Conservation (phyloP, 2,113 vertebrate species). For the Capreolus pygargus region DNA sequence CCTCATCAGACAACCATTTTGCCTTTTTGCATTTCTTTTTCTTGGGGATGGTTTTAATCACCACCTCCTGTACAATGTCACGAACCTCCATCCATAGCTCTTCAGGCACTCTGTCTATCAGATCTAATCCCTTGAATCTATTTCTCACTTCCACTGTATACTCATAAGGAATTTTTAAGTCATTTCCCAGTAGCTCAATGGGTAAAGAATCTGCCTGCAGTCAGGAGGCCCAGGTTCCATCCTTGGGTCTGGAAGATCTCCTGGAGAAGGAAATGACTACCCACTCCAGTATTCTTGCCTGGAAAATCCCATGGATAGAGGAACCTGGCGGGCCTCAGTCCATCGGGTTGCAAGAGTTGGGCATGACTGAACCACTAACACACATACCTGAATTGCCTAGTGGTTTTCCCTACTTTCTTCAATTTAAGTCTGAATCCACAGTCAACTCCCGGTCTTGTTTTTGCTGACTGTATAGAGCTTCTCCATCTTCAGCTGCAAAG, state of each 20-base stretch:
- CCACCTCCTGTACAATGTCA: not conserved
- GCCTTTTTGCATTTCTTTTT: not conserved
- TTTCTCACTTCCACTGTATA: not conserved
- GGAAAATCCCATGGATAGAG: not conserved
- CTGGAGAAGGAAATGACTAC: not conserved
- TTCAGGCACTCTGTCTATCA: not conserved
- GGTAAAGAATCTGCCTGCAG: not conserved
- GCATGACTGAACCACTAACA: not conserved
- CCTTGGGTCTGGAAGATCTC: not conserved
- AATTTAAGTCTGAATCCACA: not conserved
- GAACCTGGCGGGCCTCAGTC: fast-evolving
- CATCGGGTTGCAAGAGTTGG: fast-evolving
- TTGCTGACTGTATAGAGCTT: not conserved
- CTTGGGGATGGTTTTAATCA: not conserved
- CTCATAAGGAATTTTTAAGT: not conserved
- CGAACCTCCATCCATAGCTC: not conserved
- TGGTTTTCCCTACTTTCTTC: not conserved
- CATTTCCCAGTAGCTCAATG: not conserved
- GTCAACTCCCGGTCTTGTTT: not conserved
- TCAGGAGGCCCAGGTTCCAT: not conserved
- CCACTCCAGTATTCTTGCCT: not conserved
- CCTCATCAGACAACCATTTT: not conserved
- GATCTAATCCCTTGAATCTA: not conserved
- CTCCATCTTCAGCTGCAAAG: not conserved
- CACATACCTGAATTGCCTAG: not conserved